Percentiles rank a stretch among this genome's conserved stretches.
Conservation (phyloP, 2,113 vertebrate species). For the Jaculus jaculus region DNA sequence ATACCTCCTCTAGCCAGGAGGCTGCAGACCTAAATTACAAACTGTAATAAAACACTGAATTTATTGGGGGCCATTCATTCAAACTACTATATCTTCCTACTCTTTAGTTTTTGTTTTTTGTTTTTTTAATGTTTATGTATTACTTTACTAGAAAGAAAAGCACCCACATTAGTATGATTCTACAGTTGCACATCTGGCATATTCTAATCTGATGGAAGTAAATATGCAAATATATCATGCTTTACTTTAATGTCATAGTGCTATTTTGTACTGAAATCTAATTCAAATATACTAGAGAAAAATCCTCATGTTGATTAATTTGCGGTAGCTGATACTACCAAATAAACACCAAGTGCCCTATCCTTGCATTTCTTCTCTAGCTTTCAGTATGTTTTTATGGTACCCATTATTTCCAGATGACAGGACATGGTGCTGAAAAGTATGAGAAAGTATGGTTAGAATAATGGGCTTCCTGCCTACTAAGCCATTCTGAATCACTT, state of each 20-base stretch:
- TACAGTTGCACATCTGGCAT: slow-evolving; percentile 57
- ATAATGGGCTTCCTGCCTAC: slow-evolving; percentile 86
- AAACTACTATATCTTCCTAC: too few species aligned
- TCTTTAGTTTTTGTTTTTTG: too few species aligned
- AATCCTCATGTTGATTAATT: slow-evolving; percentile 84
- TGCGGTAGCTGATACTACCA: slow-evolving; percentile 83
- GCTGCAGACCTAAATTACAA: too few species aligned
- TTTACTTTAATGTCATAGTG: slow-evolving; percentile 78
- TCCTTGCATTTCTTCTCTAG: slow-evolving; percentile 71
- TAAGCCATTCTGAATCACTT: slow-evolving; percentile 84
- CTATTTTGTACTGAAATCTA: slow-evolving; percentile 80
- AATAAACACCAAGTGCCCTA: slow-evolving; percentile 78
- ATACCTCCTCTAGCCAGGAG: too few species aligned
- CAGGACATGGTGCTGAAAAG: slow-evolving; percentile 86
- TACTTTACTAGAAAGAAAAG: slow-evolving; percentile 61
- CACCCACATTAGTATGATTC: slow-evolving; percentile 38
- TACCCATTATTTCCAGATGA: slow-evolving; percentile 92
- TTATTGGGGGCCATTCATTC: too few species aligned
- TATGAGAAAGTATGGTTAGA: slow-evolving; percentile 87
- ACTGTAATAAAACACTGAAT: too few species aligned
- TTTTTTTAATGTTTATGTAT: not conserved
- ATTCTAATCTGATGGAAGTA: slow-evolving; percentile 64
- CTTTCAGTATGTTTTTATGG: slow-evolving; percentile 81
- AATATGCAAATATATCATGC: slow-evolving; percentile 67
- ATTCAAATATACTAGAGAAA: slow-evolving; percentile 83